Percentiles rank a stretch among this genome's conserved stretches.
Evolutionary conservation across 2,113 vertebrate species (phyloP).

Genomic region (Gallinago undulata): DNA sequence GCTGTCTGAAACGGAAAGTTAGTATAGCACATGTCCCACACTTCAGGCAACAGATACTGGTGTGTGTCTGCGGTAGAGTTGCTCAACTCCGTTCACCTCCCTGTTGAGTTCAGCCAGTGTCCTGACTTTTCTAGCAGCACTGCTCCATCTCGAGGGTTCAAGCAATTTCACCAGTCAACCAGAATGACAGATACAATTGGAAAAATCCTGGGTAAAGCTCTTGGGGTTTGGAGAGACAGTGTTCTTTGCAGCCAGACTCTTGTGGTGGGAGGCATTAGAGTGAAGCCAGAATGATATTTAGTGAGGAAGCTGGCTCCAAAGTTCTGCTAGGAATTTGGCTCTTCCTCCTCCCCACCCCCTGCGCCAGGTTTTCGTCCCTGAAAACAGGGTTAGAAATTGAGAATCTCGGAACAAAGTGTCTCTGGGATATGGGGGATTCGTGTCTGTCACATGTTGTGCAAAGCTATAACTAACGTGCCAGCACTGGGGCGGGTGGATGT

Average conservation of each 20-base stretch:
- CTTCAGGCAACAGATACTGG: not conserved
- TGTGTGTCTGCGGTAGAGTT: not conserved
- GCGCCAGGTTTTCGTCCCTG: not conserved
- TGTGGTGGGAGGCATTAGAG: slow-evolving; percentile 26
- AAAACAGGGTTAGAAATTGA: not conserved
- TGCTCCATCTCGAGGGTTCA: not conserved
- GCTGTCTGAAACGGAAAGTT: not conserved
- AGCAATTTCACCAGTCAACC: slow-evolving; percentile 9
- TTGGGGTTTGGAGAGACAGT: not conserved
- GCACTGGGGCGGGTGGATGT: not conserved
- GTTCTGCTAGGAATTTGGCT: slow-evolving; percentile 30
- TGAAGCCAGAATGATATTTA: slow-evolving; percentile 35
- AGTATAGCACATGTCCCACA: not conserved
- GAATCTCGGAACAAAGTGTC: not conserved
- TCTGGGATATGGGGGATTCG: not conserved
- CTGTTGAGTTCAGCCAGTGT: slow-evolving; percentile 18
- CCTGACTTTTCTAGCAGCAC: slow-evolving; percentile 8
- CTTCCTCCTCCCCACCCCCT: not conserved
- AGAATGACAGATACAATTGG: slow-evolving; percentile 26
- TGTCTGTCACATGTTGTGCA: not conserved
- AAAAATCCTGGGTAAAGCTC: slow-evolving; percentile 42
- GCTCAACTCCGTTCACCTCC: not conserved
- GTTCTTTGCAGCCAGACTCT: slow-evolving; percentile 34
- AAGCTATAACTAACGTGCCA: not conserved
- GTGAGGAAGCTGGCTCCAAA: slow-evolving; percentile 36